Evolutionary conservation across 2,113 vertebrate species (phyloP).

Genomic region (Anthoscopus minutus): DNA sequence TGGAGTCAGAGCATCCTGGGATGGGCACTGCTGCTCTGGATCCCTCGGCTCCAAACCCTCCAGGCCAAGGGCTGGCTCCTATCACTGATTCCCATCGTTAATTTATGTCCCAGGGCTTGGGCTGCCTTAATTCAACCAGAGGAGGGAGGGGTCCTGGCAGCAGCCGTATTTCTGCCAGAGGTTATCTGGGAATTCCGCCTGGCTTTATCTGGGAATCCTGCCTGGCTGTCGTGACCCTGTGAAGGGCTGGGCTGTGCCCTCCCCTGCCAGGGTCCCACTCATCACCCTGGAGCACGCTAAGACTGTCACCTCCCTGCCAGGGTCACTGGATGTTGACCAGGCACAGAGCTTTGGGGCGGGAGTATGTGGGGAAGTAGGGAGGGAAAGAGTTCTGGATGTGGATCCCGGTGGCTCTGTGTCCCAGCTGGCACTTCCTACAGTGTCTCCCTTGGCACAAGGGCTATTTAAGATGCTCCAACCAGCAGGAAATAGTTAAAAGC

Average conservation of each 20-base stretch:
- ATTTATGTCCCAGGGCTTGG: not conserved
- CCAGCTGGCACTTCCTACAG: rapidly evolving
- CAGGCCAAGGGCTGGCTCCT: not conserved
- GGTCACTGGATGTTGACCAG: not conserved
- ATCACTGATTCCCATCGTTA: not conserved
- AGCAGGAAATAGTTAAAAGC: not conserved
- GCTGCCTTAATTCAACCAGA: not conserved
- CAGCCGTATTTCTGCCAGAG: conserved; percentile 14
- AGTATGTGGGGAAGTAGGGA: rapidly evolving
- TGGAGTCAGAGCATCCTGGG: not conserved
- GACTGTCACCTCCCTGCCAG: not conserved
- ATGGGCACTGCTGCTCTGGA: not conserved
- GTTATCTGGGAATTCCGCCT: conserved; percentile 31
- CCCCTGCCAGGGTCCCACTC: not conserved
- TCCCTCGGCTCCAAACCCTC: not conserved
- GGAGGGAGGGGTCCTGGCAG: not conserved
- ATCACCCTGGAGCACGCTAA: not conserved
- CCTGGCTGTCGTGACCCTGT: not conserved
- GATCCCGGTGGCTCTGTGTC: not conserved
- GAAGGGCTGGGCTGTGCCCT: not conserved
- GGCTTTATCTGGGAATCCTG: conserved; percentile 22
- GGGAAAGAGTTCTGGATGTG: not conserved
- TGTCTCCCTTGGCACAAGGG: not conserved
- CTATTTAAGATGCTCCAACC: not conserved
- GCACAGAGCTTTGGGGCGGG: not conserved